Evolutionary conservation across 2,113 vertebrate genomes (phyloP), one percentile per base, ranked within the genome.

Genomic region (Danionella cerebrum): DNA sequence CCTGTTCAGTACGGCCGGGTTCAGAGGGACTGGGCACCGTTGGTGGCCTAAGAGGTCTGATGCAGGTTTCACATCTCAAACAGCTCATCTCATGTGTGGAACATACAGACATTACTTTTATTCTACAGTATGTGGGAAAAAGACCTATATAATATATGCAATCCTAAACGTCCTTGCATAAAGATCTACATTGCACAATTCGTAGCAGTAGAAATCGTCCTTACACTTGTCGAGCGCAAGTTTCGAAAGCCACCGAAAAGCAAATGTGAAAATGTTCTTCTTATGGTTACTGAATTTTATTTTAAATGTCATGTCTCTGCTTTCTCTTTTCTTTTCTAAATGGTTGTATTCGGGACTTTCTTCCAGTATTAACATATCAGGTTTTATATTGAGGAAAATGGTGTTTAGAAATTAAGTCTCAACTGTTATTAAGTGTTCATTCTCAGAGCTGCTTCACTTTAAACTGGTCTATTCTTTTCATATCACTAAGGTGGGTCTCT

Each of bases 1-100:
- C 12, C 35, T 44, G 3, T 9, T 0, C 86, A 95, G 93, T 93
- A 94, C 0, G 93, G 91, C 76, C 75, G 79, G 0, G 80, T n/a
- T 7, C 16, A 19, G 1, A 91, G 89, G 3, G 85, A 94, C 6
- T 95, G 93, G 93, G 85, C 85, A 0, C 78, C 88, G 0, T 58
- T 80, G 7, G 88, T 91, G 9, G 67, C 68, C 19, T 90, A 75
- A 83, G 33, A 3, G 47, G 35, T 41, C 2, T 9, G 1, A 73
- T 60, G 74, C 51, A 33, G 58, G 25, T 45, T 29, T 60, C 39
- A 31, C 42, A 22, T 60, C 18, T 64, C 45, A 35, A 63, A 35
- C 42, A 27, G 45, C 24, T 60, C 42, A 48, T 47, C 29, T 64
- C 29, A 64, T 60, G 25, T 60, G 25, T 60, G 25, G 24, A 60